phyloP scores from a whole-genome alignment of 2,797 vertebrate species.

The Gymnoscopelus braueri region DNA sequence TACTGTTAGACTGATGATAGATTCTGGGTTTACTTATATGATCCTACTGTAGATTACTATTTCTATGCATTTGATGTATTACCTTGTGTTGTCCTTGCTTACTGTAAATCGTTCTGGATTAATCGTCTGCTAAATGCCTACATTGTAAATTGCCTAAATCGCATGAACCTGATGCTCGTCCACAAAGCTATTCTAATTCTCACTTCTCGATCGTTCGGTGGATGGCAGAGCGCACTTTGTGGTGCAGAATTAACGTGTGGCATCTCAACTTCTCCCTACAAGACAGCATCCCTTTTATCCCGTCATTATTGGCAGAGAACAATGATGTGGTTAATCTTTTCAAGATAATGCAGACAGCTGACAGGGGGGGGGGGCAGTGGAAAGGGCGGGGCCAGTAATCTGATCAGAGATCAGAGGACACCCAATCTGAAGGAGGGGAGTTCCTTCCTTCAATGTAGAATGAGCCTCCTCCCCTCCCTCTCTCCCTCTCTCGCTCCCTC shows the following conservation, averaged over 20 bases:
- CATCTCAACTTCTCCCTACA: conserved; percentile 56
- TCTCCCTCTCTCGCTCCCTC: conserved; percentile 5
- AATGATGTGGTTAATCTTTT: conserved; percentile 75
- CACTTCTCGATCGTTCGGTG: neutral
- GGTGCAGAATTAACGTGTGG: conserved; percentile 61
- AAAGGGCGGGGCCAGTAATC: conserved; percentile 68
- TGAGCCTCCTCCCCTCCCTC: conserved; percentile 38
- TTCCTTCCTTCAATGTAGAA: conserved; percentile 60
- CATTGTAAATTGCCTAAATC: too few species aligned
- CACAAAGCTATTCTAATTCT: too few species aligned
- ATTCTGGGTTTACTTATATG: too few species aligned
- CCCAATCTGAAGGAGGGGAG: conserved; percentile 45
- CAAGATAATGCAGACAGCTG: conserved; percentile 58
- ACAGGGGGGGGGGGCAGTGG: conserved; percentile 37
- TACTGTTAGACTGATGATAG: too few species aligned
- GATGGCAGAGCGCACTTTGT: conserved; percentile 60
- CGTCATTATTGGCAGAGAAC: conserved; percentile 68
- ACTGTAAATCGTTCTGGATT: too few species aligned
- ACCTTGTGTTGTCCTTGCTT: too few species aligned
- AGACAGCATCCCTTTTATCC: conserved; percentile 66
- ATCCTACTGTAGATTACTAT: too few species aligned
- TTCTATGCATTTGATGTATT: too few species aligned
- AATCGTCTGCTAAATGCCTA: too few species aligned
- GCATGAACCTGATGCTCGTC: too few species aligned
- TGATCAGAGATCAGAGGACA: conserved; percentile 69